Evolutionary conservation across 2,888 invertebrate genomes (phyloP), one percentile per base, ranked within the genome.

Genomic region (Neoscelio sp.): DNA sequence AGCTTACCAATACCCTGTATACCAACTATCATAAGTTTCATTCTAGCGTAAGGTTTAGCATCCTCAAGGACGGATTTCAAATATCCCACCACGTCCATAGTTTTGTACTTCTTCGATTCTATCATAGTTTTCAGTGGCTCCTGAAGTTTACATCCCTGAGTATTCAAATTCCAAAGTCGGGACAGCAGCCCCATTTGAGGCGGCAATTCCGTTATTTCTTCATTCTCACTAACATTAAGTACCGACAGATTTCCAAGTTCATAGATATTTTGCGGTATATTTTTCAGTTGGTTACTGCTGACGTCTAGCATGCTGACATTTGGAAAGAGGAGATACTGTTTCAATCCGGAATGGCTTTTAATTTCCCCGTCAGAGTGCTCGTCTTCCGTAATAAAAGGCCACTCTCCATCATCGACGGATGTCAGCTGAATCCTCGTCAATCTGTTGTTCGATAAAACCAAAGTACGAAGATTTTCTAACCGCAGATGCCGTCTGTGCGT

Each of bases 11-110:
- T 94, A 4, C 94, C 94, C 91, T 98, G 97, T 0, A 96, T 94
- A 0, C 99, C 98, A 0, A 98, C 98, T 50, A 99, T 95, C 97
- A 98, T 98, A 12, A 99, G 92, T 90, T 99, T 98, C 96, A 99
- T 96, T 64, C 98, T 92, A 0, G 98, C 96, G 90, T 99, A 99
- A 0, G 97, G 96, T 84, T 96, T 94, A 0, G 99, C 98, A 91
- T 97, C 96, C 89, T 97, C 97, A 81, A 95, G 90, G 12, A 95
- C 96, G 0, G 95, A 95, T 91, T 98, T 97, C 12, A 99, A 92
- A 89, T 99, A 99, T 0, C 96, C 97, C 46, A 99, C 95, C 17
- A 96, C 95, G 89, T 99, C 99, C 94, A 97, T 96, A 0, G 99
- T 98, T 91, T 98, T 98, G 90, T 97, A 97, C 83, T 97, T 95